Evolutionary conservation across 2,113 vertebrate species (phyloP).

Genomic region (Kryptolebias marmoratus): DNA sequence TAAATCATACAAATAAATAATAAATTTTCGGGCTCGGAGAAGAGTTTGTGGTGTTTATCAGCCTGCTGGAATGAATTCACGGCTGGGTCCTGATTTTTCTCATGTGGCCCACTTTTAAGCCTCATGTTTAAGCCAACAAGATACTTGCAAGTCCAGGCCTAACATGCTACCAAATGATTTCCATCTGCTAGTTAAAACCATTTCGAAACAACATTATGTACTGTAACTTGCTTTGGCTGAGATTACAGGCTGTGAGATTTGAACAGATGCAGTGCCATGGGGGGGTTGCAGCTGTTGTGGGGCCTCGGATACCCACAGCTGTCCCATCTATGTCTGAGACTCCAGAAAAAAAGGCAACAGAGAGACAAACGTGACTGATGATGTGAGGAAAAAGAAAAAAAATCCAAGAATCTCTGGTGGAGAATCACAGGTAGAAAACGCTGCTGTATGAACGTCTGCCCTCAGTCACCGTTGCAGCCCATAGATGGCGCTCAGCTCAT

Average conservation of each 20-base stretch:
- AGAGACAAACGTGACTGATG: conserved; percentile 57
- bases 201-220: conserved; percentile 41
- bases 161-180: conserved; percentile 45
- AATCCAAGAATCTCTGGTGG: not conserved
- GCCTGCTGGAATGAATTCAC: conserved; percentile 43
- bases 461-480: conserved; percentile 32
- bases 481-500: conserved; percentile 75
- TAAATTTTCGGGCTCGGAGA: conserved; percentile 49
- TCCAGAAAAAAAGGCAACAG: conserved; percentile 9
- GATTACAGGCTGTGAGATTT: conserved; percentile 31
- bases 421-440: not conserved
- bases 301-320: conserved; percentile 65
- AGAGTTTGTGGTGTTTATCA: conserved; percentile 37
- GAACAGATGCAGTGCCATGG: conserved; percentile 69
- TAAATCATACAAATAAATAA: conserved; percentile 75
- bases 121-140: conserved; percentile 43
- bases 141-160: conserved; percentile 32
- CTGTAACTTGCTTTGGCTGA: conserved; percentile 44
- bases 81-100: conserved; percentile 52
- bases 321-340: conserved; percentile 51
- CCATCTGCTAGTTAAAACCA: conserved; percentile 67
- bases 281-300: conserved; percentile 70
- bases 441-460: conserved; percentile 4
- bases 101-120: conserved; percentile 54
- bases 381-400: conserved; percentile 40